A percentile compares a stretch with the other conserved stretches of the same genome.
These are phyloP conservation scores for Hemichromis elongatus DNA, from an alignment of 2,113 vertebrate species.

Conservation along the genomic window DNA sequence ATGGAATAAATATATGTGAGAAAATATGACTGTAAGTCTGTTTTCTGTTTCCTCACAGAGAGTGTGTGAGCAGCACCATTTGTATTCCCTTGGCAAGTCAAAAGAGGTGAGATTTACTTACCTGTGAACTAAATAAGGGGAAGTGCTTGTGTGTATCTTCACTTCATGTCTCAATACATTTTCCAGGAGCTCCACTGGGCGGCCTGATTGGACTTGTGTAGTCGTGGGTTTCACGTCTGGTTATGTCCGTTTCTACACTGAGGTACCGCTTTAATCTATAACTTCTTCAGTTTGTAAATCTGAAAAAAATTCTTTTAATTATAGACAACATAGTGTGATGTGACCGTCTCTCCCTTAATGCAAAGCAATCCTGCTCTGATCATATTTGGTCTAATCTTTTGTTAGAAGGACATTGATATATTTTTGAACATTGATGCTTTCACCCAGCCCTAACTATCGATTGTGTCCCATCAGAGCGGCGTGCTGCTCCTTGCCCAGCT, in stretches of 20 bases:
- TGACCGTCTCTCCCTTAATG: background rate
- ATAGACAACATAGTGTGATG: background rate
- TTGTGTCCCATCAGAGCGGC: slow-evolving; percentile 77
- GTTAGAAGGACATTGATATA: background rate
- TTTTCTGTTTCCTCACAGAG: slow-evolving; percentile 70
- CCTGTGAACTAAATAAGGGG: background rate
- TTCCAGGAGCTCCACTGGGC: slow-evolving; percentile 90
- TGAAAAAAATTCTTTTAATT: background rate
- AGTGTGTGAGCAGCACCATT: slow-evolving; percentile 85
- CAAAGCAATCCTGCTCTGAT: background rate
- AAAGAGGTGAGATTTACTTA: slow-evolving; percentile 81
- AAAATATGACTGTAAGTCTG: background rate
- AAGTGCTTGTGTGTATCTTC: background rate
- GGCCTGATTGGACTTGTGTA: slow-evolving; percentile 97
- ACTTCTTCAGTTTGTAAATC: background rate
- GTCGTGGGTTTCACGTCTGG: slow-evolving; percentile 95
- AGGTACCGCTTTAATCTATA: slow-evolving; percentile 73
- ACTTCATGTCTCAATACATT: background rate
- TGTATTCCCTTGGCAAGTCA: slow-evolving; percentile 95
- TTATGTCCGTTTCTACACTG: slow-evolving; percentile 94
- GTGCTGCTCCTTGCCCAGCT: slow-evolving; percentile 93
- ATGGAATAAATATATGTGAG: background rate
- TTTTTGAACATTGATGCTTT: background rate
- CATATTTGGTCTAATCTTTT: background rate
- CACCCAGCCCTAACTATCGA: background rate